Evolutionary conservation across 2,113 vertebrate species (phyloP), one percentile per base, ranked within the genome.

Genomic region (Phainopepla nitens): DNA sequence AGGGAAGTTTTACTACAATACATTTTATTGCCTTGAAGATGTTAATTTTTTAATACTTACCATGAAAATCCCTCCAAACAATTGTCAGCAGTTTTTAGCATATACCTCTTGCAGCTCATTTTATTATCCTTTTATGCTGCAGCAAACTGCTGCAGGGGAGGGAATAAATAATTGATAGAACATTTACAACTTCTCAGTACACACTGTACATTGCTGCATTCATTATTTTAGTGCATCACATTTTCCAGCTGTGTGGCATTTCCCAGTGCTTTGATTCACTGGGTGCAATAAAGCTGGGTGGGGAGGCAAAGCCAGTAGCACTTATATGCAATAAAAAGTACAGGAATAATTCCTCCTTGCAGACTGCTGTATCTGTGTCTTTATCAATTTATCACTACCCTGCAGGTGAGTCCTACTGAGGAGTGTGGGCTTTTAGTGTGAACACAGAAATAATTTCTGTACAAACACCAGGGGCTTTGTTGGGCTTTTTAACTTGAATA

Each of bases 91-190:
- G 7, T 39, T 73, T 72, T 70, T 58, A 90, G 56, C 21, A 15
- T 31, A 60, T 2, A 60, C 25, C 11, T 69, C 47, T 82, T 44
- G 18, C 69, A 69, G 56, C 21, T 91, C 18, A 25, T 60, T 87
- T 93, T 94, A 57, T 89, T 53, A 31, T 18, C 19, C 13, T 82
- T 73, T 35, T 70, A 31, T 66, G 42, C 71, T 68, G 56, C 62
- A 44, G 13, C 44, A 81, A 93, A 72, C 82, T 77, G 33, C 56
- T 51, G 64, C 64, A 70, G 64, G 36, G 29, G 19, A 45, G 31
- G 22, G 33, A 79, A 79, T 93, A 73, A 90, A 80, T 77, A 89
- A 82, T 64, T 75, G 68, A 82, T 65, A 68, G 41, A 58, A 10
- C 56, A 35, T 73, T 92, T 72, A 54, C 60, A 72, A 11, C 60